Evolutionary conservation across 2,888 invertebrate species (phyloP).

Genomic region (Quadriops clusia): DNA sequence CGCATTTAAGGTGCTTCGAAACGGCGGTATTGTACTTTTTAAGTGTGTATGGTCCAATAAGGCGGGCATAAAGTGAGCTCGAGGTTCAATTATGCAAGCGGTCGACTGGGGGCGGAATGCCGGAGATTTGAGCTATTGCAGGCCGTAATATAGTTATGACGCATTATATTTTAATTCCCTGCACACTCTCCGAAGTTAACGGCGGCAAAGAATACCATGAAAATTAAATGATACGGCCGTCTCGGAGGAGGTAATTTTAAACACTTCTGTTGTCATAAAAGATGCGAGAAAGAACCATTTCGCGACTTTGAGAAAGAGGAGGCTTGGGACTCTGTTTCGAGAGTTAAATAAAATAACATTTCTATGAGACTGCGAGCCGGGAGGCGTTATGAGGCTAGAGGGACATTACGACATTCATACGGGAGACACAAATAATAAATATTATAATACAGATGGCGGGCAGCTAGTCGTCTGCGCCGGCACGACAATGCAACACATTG

Average conservation of each 20-base stretch:
- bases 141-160: slow-evolving; percentile 32
- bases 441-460: slow-evolving; percentile 36
- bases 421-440: slow-evolving; percentile 40
- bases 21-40: slow-evolving; percentile 17
- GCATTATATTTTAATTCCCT: slow-evolving; percentile 33
- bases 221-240: slow-evolving; percentile 37
- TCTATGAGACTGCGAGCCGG: slow-evolving; percentile 29
- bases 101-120: slow-evolving; percentile 19
- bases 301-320: slow-evolving; percentile 36
- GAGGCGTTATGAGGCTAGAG: slow-evolving; percentile 31
- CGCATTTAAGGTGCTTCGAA: slow-evolving; percentile 18
- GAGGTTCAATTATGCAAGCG: slow-evolving; percentile 27
- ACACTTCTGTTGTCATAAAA: slow-evolving; percentile 38
- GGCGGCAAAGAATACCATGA: slow-evolving; percentile 29
- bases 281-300: slow-evolving; percentile 34
- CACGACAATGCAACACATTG: slow-evolving; percentile 36
- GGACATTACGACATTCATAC: slow-evolving; percentile 31
- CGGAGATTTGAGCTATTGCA: slow-evolving; percentile 27
- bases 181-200: slow-evolving; percentile 24
- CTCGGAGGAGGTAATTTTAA: slow-evolving; percentile 36
- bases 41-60: slow-evolving; percentile 18
- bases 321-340: slow-evolving; percentile 32
- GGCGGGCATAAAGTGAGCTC: slow-evolving; percentile 19
- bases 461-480: slow-evolving; percentile 23
- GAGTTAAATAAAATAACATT: slow-evolving; percentile 37